Evolutionary conservation across 2,113 vertebrate species (phyloP).

Genomic region (Gallinago undulata): DNA sequence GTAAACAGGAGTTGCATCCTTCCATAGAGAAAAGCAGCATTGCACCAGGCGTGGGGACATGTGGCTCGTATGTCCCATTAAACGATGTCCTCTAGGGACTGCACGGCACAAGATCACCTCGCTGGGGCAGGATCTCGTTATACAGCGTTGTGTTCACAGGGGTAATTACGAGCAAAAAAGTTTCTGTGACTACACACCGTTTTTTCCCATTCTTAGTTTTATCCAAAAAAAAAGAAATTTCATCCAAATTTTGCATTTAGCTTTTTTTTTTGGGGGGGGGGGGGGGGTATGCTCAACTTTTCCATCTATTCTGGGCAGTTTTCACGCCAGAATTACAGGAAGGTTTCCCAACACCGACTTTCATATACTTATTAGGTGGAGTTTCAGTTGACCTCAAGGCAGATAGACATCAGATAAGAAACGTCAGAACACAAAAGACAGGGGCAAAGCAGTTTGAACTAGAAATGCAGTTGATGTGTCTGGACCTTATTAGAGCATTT

Average conservation of each 20-base stretch:
- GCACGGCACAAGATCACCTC: not conserved
- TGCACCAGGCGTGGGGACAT: not conserved
- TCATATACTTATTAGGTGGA: not conserved
- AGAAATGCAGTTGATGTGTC: not conserved
- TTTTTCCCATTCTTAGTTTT: not conserved
- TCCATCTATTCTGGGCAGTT: not conserved
- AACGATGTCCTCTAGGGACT: not conserved
- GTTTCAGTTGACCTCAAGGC: slow-evolving; percentile 46
- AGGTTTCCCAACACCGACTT: slow-evolving; percentile 6
- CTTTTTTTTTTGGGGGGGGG: not conserved
- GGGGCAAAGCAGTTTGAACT: not conserved
- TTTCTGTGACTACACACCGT: not conserved
- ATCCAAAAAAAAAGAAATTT: not conserved
- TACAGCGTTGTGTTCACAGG: not conserved
- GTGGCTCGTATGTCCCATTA: not conserved
- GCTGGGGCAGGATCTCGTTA: not conserved
- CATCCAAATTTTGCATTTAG: not conserved
- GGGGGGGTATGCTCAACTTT: not conserved
- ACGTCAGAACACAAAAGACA: not conserved
- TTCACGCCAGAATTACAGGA: not conserved
- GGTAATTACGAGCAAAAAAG: not conserved
- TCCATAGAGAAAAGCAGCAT: not conserved
- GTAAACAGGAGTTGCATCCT: not conserved
- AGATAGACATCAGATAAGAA: slow-evolving; percentile 35
- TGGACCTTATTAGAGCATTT: slow-evolving; percentile 46